Conservation (phyloP, 92 coral and sea anemone genomes). For the Pocillopora meandrina region DNA sequence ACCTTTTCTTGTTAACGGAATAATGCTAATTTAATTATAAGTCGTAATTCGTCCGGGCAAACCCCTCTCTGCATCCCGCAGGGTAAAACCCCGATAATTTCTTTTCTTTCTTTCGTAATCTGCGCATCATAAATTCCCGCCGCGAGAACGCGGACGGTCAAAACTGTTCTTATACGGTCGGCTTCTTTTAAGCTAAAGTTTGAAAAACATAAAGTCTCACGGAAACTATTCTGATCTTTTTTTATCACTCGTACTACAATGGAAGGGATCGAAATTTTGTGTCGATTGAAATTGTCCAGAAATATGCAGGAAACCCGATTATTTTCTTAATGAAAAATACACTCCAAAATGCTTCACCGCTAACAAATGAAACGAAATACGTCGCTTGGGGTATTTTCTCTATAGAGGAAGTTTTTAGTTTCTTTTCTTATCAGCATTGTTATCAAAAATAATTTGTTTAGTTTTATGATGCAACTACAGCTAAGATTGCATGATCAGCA, state of each 20-base stretch:
- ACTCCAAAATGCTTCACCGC: too few relatives aligned
- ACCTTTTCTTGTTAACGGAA: background rate
- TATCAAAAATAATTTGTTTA: background rate
- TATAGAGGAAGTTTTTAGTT: background rate
- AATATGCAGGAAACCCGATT: too few relatives aligned
- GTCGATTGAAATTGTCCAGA: background rate
- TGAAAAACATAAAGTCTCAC: too few relatives aligned
- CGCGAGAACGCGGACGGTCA: background rate
- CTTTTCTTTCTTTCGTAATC: background rate
- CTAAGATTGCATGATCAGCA: background rate
- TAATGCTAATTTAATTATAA: background rate
- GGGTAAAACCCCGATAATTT: constrained; percentile 11
- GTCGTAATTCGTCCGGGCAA: constrained; percentile 27
- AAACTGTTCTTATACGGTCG: background rate
- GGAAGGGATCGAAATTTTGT: background rate
- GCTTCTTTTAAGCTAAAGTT: background rate
- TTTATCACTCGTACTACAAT: background rate
- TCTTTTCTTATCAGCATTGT: background rate
- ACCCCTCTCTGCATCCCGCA: constrained; percentile 30
- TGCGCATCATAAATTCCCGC: background rate
- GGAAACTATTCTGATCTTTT: too few relatives aligned
- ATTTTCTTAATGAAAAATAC: too few relatives aligned
- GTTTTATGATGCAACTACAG: too few relatives aligned
- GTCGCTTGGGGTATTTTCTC: background rate
- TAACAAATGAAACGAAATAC: constrained; percentile 2